Percentiles rank a stretch among this genome's conserved stretches.
Evolutionary conservation across 2,888 invertebrate species (phyloP).

Genomic region (Eupeodes luniger): DNA sequence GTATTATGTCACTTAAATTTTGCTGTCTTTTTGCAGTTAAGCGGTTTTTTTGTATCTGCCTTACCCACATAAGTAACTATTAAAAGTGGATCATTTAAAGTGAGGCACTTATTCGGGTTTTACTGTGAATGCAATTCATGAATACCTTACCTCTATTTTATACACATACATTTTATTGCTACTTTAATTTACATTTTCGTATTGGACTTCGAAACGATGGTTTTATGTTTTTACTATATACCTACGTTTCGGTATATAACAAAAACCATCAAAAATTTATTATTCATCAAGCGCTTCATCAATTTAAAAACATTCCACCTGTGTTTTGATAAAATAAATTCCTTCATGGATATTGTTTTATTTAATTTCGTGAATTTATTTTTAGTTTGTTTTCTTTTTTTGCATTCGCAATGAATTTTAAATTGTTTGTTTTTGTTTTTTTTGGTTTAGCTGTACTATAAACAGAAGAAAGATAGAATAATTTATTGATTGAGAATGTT

Average conservation of each 20-base stretch:
- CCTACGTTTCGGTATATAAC: too few relatives aligned
- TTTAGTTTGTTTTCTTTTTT: neutral
- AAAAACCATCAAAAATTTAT: neutral
- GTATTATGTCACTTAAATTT: too few relatives aligned
- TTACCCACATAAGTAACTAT: too few relatives aligned
- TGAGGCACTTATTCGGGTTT: too few relatives aligned
- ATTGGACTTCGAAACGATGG: neutral
- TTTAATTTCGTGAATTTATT: conserved; percentile 8
- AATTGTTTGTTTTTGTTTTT: neutral
- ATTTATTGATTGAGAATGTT: too few relatives aligned
- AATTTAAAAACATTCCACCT: conserved; percentile 22
- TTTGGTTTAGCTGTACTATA: too few relatives aligned
- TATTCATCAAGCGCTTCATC: conserved; percentile 13
- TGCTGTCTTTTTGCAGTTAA: too few relatives aligned
- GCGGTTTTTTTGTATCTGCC: too few relatives aligned
- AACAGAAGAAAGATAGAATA: too few relatives aligned
- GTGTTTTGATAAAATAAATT: conserved; percentile 18
- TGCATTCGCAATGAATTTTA: neutral
- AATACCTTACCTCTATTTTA: too few relatives aligned
- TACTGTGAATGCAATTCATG: too few relatives aligned
- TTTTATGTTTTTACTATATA: neutral
- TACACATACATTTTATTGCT: neutral
- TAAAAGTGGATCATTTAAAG: too few relatives aligned
- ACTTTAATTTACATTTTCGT: conserved; percentile 6
- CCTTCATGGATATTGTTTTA: neutral